Conservation (phyloP, 2,888 invertebrate genomes). For the Tetragonisca angustula region DNA sequence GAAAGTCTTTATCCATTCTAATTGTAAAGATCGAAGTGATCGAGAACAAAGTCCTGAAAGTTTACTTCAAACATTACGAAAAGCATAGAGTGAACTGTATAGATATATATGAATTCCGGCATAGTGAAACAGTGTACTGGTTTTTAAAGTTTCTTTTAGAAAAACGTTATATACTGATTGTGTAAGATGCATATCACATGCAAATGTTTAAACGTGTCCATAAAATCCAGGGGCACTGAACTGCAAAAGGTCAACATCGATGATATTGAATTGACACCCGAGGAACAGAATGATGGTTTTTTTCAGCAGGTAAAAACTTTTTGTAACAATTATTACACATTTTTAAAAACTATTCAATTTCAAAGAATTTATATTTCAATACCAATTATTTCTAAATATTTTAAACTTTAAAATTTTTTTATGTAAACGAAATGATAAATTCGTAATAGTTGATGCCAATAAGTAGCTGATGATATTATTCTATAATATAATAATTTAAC, state of each 20-base stretch:
- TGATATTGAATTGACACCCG: conserved; percentile 86
- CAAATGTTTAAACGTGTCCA: conserved; percentile 90
- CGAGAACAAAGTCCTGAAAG: background rate
- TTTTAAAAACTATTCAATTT: background rate
- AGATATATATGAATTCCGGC: conserved; percentile 44
- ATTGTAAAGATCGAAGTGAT: conserved; percentile 5
- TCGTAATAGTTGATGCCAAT: background rate
- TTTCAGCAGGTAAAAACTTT: conserved; percentile 87
- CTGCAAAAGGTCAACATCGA: conserved; percentile 86
- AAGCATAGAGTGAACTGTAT: background rate
- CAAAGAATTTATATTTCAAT: background rate
- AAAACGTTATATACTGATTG: conserved; percentile 28
- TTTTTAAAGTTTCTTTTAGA: conserved; percentile 42
- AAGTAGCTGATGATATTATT: background rate
- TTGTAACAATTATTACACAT: background rate
- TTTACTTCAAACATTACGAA: conserved; percentile 6
- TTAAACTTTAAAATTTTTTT: background rate
- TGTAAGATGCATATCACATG: conserved; percentile 86
- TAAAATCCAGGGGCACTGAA: conserved; percentile 87
- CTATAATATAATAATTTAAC: background rate
- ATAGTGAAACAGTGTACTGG: conserved; percentile 30
- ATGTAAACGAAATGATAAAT: background rate
- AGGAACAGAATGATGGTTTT: conserved; percentile 88
- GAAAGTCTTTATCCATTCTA: conserved; percentile 6
- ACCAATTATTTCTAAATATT: background rate